A percentile compares a stretch with the other conserved stretches of the same genome.
These are phyloP conservation scores for Apodemia hepburni DNA, from an alignment of 2,888 invertebrate species.

Conservation along the genomic window DNA sequence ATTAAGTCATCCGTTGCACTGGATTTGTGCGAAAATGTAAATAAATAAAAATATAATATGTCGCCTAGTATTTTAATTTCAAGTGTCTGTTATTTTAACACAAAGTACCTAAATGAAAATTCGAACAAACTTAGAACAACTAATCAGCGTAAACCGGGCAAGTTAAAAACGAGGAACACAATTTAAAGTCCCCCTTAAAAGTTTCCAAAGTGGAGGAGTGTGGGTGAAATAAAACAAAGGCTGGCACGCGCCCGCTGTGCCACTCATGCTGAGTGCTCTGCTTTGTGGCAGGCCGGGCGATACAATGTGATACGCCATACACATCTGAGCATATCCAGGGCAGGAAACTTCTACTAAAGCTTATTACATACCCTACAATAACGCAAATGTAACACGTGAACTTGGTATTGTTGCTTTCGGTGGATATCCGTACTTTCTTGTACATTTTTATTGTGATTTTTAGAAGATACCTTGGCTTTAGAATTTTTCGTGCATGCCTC, in stretches of 20 bases:
- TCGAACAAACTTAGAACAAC: conserved; percentile 23
- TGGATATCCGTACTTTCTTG: background rate
- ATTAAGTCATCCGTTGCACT: too few species aligned
- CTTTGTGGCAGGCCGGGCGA: conserved; percentile 68
- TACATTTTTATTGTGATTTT: background rate
- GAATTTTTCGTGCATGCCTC: too few species aligned
- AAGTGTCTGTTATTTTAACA: background rate
- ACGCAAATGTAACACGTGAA: conserved; percentile 6
- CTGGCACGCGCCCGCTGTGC: conserved; percentile 65
- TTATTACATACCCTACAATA: conserved; percentile 30
- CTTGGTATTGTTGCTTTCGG: background rate
- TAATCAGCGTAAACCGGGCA: conserved; percentile 58
- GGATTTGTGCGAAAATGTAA: too few species aligned
- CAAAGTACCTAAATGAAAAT: conserved; percentile 16
- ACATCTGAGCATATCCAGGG: conserved; percentile 34
- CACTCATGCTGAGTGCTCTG: conserved; percentile 76
- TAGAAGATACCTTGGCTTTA: background rate
- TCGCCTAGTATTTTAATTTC: background rate
- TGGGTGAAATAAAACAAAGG: conserved; percentile 77
- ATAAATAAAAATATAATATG: too few species aligned
- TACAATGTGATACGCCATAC: conserved; percentile 61
- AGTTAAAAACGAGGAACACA: conserved; percentile 62
- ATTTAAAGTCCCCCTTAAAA: conserved; percentile 70
- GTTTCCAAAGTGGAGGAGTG: conserved; percentile 70
- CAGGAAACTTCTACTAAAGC: conserved; percentile 31